These are phyloP conservation scores for Apotomis betuletana DNA, from an alignment of 2,888 invertebrate genomes.

Conservation along the genomic window DNA sequence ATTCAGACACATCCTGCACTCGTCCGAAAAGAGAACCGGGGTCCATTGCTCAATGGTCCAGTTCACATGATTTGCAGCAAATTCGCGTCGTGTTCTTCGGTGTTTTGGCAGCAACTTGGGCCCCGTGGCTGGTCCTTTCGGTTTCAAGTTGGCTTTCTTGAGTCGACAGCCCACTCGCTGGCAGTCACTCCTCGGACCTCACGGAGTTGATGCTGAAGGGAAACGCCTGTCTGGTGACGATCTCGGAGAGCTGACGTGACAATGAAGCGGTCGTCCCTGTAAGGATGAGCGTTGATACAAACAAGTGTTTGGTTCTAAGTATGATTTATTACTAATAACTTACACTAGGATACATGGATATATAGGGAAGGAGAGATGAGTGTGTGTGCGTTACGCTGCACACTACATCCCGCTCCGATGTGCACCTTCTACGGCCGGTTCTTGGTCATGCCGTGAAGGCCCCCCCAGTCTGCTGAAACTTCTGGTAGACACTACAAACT, in stretches of 20 bases:
- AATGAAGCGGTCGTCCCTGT: background rate
- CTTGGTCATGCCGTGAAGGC: background rate
- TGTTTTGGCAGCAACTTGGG: slow-evolving; percentile 42
- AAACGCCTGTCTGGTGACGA: too few relatives aligned
- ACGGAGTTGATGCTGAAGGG: too few relatives aligned
- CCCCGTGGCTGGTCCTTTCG: slow-evolving; percentile 44
- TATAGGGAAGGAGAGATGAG: too few relatives aligned
- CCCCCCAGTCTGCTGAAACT: background rate
- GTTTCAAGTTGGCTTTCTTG: slow-evolving; percentile 42
- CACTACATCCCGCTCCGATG: background rate
- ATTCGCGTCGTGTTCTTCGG: slow-evolving; percentile 39
- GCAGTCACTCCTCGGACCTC: too few relatives aligned
- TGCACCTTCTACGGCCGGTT: background rate
- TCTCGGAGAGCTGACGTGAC: background rate
- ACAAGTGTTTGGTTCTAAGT: too few relatives aligned
- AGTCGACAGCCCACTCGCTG: slow-evolving; percentile 8
- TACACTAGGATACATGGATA: too few relatives aligned
- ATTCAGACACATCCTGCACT: slow-evolving; percentile 36
- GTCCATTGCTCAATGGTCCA: slow-evolving; percentile 43
- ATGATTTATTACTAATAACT: too few relatives aligned
- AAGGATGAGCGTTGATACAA: too few relatives aligned
- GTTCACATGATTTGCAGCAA: slow-evolving; percentile 41
- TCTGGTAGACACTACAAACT: background rate
- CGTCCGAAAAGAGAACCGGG: slow-evolving; percentile 38
- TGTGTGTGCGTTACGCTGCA: too few relatives aligned